Evolutionary conservation across 2,113 vertebrate genomes (phyloP).

Genomic region (Myocastor coypus): DNA sequence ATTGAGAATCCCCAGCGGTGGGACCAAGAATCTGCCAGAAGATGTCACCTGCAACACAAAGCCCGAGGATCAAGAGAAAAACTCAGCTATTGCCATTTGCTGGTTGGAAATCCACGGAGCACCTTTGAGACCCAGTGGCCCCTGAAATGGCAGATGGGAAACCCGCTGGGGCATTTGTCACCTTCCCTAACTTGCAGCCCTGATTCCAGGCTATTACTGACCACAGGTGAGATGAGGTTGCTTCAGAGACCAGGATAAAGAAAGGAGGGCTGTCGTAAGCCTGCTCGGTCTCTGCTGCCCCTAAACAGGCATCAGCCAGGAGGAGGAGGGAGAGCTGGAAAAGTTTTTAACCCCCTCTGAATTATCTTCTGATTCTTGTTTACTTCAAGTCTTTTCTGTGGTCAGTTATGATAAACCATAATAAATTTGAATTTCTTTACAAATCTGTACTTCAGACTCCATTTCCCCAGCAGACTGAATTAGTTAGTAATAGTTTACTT

Average conservation of each 20-base stretch:
- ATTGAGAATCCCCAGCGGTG: neutral
- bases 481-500: slow-evolving; percentile 25
- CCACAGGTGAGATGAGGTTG: neutral
- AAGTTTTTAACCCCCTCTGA: neutral
- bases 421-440: neutral
- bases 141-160: neutral
- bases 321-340: neutral
- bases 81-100: neutral
- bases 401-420: neutral
- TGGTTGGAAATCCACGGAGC: neutral
- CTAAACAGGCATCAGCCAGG: neutral
- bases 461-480: neutral
- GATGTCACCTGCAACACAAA: neutral
- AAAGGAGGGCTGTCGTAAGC: neutral
- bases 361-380: neutral
- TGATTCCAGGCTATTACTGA: neutral
- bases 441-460: neutral
- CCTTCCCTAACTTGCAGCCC: neutral
- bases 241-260: neutral
- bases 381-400: neutral
- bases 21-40: neutral
- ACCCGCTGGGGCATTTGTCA: neutral
- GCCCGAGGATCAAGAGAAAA: neutral
- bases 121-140: neutral
- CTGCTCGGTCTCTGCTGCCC: neutral